Evolutionary conservation across 2,113 vertebrate species (phyloP), one percentile per base, ranked within the genome.

Genomic region (Probosciger aterrimus): DNA sequence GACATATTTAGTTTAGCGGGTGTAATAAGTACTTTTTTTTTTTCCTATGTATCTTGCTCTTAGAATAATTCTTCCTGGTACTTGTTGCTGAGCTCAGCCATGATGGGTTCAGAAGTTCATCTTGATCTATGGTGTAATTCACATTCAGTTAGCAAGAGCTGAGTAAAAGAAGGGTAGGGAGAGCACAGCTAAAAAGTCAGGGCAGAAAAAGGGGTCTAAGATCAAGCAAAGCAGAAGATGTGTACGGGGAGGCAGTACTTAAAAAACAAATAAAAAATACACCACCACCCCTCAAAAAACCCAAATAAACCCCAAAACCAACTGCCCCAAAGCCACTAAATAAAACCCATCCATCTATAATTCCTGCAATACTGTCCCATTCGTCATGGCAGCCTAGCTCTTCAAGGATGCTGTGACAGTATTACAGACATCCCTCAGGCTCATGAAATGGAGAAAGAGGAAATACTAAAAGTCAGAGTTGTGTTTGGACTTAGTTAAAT

Each of bases 331-430:
- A 47, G 5, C 14, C 7, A 30, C 17, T 14, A 15, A 33, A 46
- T 37, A 55, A 31, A 55, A 9, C 0, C 6, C 30, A 63, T 50
- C 25, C 1, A 6, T 37, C 7, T 28, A 31, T 18, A 19, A 25
- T 44, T 69, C 18, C 59, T 70, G 12, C 39, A 65, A 9, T n/a
- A 5, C n/a, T 74, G 16, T 62, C 5, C 24, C 2, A 6, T 12
- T 64, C 1, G 0, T 19, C 53, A 60, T 19, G 41, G 23, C 33
- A 94, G 16, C 10, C 44, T 57, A 20, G 8, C 27, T 73, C 39
- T 81, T 47, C 63, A 69, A 47, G 50, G 37, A 6, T 82, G 14
- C 18, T 76, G 17, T 59, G 52, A 11, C 70, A 79, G 33, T 20
- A 65, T 5, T 4, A 62, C 41, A 14, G 33, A 50, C n/a, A 63